A percentile compares a stretch with the other conserved stretches of the same genome.
These are phyloP conservation scores for Crocuta crocuta DNA, from an alignment of 2,113 vertebrate species.

Conservation along the genomic window DNA sequence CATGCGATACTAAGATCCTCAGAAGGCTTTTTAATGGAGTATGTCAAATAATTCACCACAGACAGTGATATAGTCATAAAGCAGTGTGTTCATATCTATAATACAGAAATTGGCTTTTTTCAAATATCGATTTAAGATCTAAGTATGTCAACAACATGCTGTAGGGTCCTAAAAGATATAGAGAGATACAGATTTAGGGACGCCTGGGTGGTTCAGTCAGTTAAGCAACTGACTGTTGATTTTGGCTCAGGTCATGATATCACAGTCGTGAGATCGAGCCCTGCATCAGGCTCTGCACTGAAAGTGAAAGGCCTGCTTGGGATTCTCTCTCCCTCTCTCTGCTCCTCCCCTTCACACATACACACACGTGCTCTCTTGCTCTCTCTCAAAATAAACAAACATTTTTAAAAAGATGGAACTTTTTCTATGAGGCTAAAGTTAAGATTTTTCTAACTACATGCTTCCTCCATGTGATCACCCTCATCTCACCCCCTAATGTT, in stretches of 20 bases:
- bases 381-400: too few species aligned
- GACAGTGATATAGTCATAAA: slow-evolving; percentile 50
- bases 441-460: slow-evolving; percentile 33
- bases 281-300: too few species aligned
- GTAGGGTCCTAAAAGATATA: slow-evolving; percentile 23
- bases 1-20: not conserved
- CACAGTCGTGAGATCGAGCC: too few species aligned
- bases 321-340: too few species aligned
- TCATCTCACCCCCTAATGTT: not conserved
- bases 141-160: not conserved
- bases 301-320: too few species aligned
- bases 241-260: too few species aligned
- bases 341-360: too few species aligned
- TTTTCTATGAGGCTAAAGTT: not conserved
- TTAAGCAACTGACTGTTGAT: too few species aligned
- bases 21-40: slow-evolving; percentile 49
- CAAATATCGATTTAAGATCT: slow-evolving; percentile 21
- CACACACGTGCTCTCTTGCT: too few species aligned
- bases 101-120: slow-evolving; percentile 15
- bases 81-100: not conserved
- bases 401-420: not conserved
- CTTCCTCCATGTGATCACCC: slow-evolving; percentile 8
- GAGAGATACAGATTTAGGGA: not conserved
- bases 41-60: not conserved
- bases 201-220: too few species aligned